Conservation (phyloP, 1,140 invertebrate genomes). For the Dolichoris vasculosae region DNA sequence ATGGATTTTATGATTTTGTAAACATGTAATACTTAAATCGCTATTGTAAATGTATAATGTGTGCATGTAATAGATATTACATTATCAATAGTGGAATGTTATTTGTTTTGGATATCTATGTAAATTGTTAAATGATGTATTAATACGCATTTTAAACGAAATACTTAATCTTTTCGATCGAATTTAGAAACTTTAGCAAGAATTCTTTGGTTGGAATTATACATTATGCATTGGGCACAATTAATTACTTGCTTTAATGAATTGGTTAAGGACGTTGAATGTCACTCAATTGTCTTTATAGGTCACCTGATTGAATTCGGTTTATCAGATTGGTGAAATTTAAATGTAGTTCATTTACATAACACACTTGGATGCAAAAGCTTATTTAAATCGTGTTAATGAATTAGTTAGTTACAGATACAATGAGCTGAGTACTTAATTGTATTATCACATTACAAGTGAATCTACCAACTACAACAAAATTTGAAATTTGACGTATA, state of each 20-base stretch:
- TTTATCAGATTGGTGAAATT: conserved; percentile 38
- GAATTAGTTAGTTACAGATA: not conserved
- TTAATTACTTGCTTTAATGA: conserved; percentile 34
- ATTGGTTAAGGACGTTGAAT: conserved; percentile 27
- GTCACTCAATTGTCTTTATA: conserved; percentile 38
- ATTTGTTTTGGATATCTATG: too few relatives aligned
- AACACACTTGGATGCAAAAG: conserved; percentile 7
- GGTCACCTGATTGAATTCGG: conserved; percentile 30
- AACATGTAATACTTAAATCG: too few relatives aligned
- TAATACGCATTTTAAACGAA: too few relatives aligned
- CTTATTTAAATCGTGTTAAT: not conserved
- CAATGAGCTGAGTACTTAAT: not conserved
- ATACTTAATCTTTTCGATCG: not conserved
- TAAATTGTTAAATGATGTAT: too few relatives aligned
- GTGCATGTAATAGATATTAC: too few relatives aligned
- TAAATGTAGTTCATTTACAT: conserved; percentile 44
- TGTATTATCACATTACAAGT: not conserved
- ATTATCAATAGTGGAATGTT: too few relatives aligned
- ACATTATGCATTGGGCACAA: conserved; percentile 6
- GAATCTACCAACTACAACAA: not conserved
- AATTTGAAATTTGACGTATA: not conserved
- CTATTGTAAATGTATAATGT: too few relatives aligned
- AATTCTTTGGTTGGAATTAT: conserved; percentile 9
- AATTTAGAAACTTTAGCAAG: not conserved
- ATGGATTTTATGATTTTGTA: too few relatives aligned